These are phyloP conservation scores for Callyntrura sp. DNA, from an alignment of 2,888 invertebrate genomes.

Conservation along the genomic window DNA sequence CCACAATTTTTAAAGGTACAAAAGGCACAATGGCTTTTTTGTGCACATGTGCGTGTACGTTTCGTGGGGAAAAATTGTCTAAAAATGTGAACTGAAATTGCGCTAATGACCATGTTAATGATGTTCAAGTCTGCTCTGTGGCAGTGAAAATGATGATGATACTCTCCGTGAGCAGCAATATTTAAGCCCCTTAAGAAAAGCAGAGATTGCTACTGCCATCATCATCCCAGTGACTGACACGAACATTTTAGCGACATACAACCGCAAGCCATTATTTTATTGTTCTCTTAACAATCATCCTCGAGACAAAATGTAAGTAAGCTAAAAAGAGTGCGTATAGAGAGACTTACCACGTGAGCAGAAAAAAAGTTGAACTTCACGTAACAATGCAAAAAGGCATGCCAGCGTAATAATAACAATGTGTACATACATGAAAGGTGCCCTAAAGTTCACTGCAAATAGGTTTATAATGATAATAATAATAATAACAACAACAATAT, in stretches of 20 bases:
- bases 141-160: conserved; percentile 6
- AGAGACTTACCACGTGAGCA: neutral
- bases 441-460: conserved; percentile 52
- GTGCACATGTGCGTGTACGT: conserved; percentile 7
- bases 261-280: conserved; percentile 57
- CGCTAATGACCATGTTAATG: conserved; percentile 36
- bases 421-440: neutral
- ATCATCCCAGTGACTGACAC: conserved; percentile 13
- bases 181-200: neutral
- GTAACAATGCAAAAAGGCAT: neutral
- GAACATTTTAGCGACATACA: conserved; percentile 50
- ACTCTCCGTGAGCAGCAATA: neutral
- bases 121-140: neutral
- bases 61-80: conserved; percentile 38
- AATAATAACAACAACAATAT: too few relatives aligned
- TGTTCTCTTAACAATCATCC: conserved; percentile 44
- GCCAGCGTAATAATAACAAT: neutral
- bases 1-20: neutral
- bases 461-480: neutral
- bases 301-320: neutral
- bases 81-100: conserved; percentile 43
- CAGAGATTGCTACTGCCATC: neutral
- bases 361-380: neutral
- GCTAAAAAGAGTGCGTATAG: too few relatives aligned
- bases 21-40: too few relatives aligned